Percentiles rank a stretch among this genome's conserved stretches.
Evolutionary conservation across 2,113 vertebrate genomes (phyloP).

Genomic region (Brevimyrus niger): DNA sequence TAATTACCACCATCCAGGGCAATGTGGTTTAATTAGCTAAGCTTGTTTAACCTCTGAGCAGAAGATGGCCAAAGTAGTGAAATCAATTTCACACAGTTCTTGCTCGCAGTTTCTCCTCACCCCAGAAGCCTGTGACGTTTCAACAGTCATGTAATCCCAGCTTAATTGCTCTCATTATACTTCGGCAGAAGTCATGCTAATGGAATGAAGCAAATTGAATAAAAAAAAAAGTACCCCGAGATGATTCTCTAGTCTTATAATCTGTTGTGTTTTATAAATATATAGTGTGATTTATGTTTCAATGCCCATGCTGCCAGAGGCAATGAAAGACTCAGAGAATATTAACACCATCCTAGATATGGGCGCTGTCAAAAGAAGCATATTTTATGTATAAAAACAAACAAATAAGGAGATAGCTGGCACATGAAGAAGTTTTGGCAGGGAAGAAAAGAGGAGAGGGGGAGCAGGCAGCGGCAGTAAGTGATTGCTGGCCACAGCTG

Average conservation of each 20-base stretch:
- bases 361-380: neutral
- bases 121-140: conserved; percentile 1
- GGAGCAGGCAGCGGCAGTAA: neutral
- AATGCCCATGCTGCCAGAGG: neutral
- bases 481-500: conserved; percentile 6
- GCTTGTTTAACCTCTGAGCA: conserved; percentile 34
- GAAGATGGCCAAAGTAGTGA: conserved; percentile 24
- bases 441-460: neutral
- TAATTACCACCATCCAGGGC: conserved; percentile 31
- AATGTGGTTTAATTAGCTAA: conserved; percentile 31
- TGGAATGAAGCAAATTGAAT: neutral
- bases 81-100: conserved; percentile 5
- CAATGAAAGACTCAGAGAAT: neutral
- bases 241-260: neutral
- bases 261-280: neutral
- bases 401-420: neutral
- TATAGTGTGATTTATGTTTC: neutral
- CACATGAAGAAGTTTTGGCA: neutral
- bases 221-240: neutral
- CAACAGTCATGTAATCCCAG: neutral
- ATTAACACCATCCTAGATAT: neutral
- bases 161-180: conserved; percentile 3
- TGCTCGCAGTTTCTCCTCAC: neutral
- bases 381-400: conserved; percentile 11
- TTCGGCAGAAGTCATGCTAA: neutral